Evolutionary conservation across 64 coral and sea anemone genomes (phyloP), one percentile per base, ranked within the genome.

Genomic region (Orbicella faveolata): DNA sequence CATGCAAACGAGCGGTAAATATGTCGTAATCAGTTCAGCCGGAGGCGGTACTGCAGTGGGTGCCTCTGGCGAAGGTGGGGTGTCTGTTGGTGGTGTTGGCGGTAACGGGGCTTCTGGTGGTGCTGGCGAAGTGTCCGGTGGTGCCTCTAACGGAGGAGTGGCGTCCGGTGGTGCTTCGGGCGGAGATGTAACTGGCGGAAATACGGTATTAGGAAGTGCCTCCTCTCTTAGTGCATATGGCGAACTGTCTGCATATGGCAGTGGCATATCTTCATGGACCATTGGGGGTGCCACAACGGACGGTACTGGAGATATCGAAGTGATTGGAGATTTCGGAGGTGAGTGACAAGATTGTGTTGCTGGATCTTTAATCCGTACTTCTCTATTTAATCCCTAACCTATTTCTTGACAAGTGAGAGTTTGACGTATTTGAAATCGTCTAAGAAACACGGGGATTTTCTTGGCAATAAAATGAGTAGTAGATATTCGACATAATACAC

Each of bases 291-390:
- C 82, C 3, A 68, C 63, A 14, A 9, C 63, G 1, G 23, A 85
- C 52, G 82, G 52, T 0, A 9, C 77, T 51, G 36, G 70, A 41
- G 57, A 73, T 20, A 21, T 96, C 11, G 53, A 62, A 63, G 95
- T 96, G 14, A 80, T 96, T 62, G 92, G 92, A 55, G 95, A 96
- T 54, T 96, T 96, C 65, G 95, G 95, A 91, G 95, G 95, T 96
- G 41, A 84, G 85, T 57, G 16, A 16, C 21, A 25, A 26, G 23
- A 21, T 67, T 18, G 0, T 67, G 9, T 12, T 1, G 0, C 21
- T n/a, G 21, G 6, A 23, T 18, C 23, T 70, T 26, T 70, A 6
- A 70, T 26, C 21, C 52, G 10, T 6, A 53, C 4, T 10, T 10
- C n/a, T 5, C 21, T 11, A 70, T 70, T 70, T 70, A 25, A 48